Evolutionary conservation across 2,113 vertebrate species (phyloP), one percentile per base, ranked within the genome.

Genomic region (Serilophus lunatus): DNA sequence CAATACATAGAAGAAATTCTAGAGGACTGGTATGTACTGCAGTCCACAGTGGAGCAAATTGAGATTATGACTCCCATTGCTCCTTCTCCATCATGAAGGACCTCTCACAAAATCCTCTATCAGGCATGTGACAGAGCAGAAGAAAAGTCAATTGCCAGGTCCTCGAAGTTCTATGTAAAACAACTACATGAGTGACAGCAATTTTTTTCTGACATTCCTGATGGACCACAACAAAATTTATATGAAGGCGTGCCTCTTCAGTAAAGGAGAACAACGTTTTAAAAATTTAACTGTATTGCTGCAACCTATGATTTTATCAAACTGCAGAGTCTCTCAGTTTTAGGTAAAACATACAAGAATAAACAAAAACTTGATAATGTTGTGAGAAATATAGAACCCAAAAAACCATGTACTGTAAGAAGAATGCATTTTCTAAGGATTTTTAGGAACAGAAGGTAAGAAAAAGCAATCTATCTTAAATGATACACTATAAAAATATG

Each of bases 171-270:
- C n/a, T 44, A 10, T 5, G 42, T 88, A 76, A 83, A 6, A 57
- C 6, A 82, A 35, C 14, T 85, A 88, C 93, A 93, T 87, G 95
- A 97, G 20, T 94, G 93, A 97, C 82, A 96, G 85, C 95, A 94
- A 24, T 96, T 95, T 94, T 83, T 75, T 86, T 89, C 93, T 86
- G 71, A 64, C 23, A 26, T 88, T 94, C 44, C 82, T 90, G 92
- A 96, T 76, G 76, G 56, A 56, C 1, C 15, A 91, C 49, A 36
- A 59, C 42, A 87, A 66, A 56, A 69, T 49, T 72, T 49, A 4
- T 42, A 59, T 28, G 35, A 96, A 96, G 54, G 68, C 51, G 92
- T 36, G 63, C 23, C 40, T 89, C 59, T 88, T 90, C 35, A 56
- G 45, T 64, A 65, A 86, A 93, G 70, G 38, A 92, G 33, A 92